phyloP scores from a whole-genome alignment of 2,888 invertebrate genomes.

The Silvanus unidentatus region DNA sequence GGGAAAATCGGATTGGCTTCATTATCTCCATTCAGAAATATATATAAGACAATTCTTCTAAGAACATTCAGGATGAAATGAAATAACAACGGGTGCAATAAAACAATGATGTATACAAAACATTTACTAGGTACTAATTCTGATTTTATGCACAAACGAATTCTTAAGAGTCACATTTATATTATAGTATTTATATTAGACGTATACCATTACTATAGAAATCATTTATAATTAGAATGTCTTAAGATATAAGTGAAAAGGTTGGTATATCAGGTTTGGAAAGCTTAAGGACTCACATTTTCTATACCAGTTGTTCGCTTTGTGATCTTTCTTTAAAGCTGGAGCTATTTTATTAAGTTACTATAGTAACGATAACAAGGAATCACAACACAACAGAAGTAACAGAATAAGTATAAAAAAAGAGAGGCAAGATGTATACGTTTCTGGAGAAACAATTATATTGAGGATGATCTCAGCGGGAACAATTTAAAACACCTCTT shows the following conservation, averaged over 20 bases:
- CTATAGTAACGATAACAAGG: slow-evolving; percentile 27
- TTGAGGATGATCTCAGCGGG: slow-evolving; percentile 39
- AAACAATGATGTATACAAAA: slow-evolving; percentile 35
- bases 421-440: slow-evolving; percentile 1
- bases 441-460: slow-evolving; percentile 27
- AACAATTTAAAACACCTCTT: slow-evolving; percentile 40
- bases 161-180: slow-evolving; percentile 19
- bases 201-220: slow-evolving; percentile 20
- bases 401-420: slow-evolving; percentile 8
- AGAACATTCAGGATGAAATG: slow-evolving; percentile 27
- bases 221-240: slow-evolving; percentile 25
- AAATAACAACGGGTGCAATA: slow-evolving; percentile 29
- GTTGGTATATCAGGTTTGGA: slow-evolving; percentile 29
- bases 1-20: slow-evolving; percentile 49
- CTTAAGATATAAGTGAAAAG: slow-evolving; percentile 25
- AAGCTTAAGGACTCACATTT: slow-evolving; percentile 31
- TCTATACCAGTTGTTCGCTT: slow-evolving; percentile 31
- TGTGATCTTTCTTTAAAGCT: slow-evolving; percentile 28
- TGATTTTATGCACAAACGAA: slow-evolving; percentile 40
- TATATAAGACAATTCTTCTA: slow-evolving; percentile 34
- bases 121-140: slow-evolving; percentile 33
- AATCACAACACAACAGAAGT: slow-evolving; percentile 25
- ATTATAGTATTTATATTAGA: slow-evolving; percentile 14
- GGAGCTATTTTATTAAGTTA: slow-evolving; percentile 33
- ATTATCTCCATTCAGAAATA: slow-evolving; percentile 41